Conservation (phyloP, 2,888 invertebrate species). For the Lycia hirtaria region DNA sequence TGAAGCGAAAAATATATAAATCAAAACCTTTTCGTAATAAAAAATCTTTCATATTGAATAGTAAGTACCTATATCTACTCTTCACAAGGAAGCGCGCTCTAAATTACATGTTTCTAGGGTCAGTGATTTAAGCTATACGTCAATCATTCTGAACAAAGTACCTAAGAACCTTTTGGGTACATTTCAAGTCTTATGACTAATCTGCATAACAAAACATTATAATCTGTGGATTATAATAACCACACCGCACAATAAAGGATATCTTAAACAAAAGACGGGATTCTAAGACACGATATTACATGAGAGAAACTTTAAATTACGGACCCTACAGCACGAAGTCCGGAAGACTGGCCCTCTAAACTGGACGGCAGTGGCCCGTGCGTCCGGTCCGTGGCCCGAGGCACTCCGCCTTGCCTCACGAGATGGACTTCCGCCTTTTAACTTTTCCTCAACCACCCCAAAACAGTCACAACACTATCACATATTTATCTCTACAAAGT, state of each 20-base stretch:
- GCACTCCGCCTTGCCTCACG: slow-evolving; percentile 15
- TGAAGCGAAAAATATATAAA: too few relatives aligned
- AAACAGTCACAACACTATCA: slow-evolving; percentile 36
- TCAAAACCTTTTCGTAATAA: too few relatives aligned
- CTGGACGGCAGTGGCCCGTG: slow-evolving; percentile 66
- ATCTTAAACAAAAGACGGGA: slow-evolving; percentile 31
- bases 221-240: too few relatives aligned
- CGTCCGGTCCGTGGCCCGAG: slow-evolving; percentile 57
- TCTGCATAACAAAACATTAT: slow-evolving; percentile 10
- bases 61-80: too few relatives aligned
- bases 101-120: too few relatives aligned
- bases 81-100: too few relatives aligned
- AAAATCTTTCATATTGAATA: too few relatives aligned
- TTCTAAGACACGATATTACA: slow-evolving; percentile 48
- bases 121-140: too few relatives aligned
- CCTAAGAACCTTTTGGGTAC: background rate
- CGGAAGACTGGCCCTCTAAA: slow-evolving; percentile 68
- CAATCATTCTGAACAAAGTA: too few relatives aligned
- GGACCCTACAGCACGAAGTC: slow-evolving; percentile 48
- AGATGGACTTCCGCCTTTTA: slow-evolving; percentile 81
- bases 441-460: slow-evolving; percentile 54
- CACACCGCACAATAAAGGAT: slow-evolving; percentile 2
- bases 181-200: background rate
- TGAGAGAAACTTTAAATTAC: slow-evolving; percentile 44
- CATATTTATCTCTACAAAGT: slow-evolving; percentile 37